Conservation (phyloP, 2,113 vertebrate genomes). For the Loxodonta africana region DNA sequence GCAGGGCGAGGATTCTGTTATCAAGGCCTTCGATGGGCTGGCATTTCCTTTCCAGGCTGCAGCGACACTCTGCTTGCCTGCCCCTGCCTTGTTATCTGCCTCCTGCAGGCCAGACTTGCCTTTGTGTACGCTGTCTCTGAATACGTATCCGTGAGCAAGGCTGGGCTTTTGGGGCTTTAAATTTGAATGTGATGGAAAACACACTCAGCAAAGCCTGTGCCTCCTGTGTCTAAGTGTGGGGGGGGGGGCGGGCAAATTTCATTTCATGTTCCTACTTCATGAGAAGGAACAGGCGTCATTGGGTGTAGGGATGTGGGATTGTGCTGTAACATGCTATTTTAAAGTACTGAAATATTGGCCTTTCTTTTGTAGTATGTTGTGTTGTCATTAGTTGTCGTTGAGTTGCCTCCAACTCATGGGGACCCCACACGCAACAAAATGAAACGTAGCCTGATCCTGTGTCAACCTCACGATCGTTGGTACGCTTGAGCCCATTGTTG, state of each 20-base stretch:
- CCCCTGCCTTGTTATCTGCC: conserved; percentile 71
- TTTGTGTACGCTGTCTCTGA: conserved; percentile 18
- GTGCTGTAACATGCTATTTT: not conserved
- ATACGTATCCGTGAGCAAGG: conserved; percentile 5
- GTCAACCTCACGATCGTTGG: not conserved
- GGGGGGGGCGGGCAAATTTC: not conserved
- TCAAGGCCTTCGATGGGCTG: not conserved
- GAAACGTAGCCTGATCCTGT: not conserved
- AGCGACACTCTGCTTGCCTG: not conserved
- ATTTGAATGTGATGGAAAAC: conserved; percentile 64
- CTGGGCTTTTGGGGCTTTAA: conserved; percentile 4
- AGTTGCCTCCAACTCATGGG: not conserved
- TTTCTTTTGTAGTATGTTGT: not conserved
- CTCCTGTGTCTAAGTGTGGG: not conserved
- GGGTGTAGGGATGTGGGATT: not conserved
- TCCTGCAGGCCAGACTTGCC: conserved; percentile 49
- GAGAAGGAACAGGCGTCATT: not conserved
- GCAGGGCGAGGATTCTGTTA: conserved; percentile 49
- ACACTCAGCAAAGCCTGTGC: not conserved
- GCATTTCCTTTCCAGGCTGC: not conserved
- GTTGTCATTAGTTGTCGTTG: not conserved
- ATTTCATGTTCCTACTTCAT: not conserved
- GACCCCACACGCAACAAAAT: not conserved
- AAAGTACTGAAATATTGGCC: not conserved
- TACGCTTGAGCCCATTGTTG: not conserved